phyloP scores from a whole-genome alignment of 1,140 invertebrate species.

The Calliopsis andreniformis region DNA sequence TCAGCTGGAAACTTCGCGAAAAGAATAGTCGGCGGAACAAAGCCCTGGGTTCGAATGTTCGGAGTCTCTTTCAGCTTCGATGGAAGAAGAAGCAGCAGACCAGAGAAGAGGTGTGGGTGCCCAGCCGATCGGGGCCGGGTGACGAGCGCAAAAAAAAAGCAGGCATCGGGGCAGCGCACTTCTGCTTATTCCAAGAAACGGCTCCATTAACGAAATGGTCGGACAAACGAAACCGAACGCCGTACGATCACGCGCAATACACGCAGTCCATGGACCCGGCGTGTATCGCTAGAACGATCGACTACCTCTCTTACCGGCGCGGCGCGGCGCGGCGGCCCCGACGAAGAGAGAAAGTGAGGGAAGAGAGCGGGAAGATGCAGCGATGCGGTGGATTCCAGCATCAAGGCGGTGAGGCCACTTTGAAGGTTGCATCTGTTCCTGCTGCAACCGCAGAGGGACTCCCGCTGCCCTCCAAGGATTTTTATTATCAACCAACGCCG shows the following conservation, averaged over 20 bases:
- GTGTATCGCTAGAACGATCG: slow-evolving; percentile 63
- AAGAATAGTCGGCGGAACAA: slow-evolving; percentile 49
- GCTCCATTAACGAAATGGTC: slow-evolving; percentile 69
- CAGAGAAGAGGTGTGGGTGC: slow-evolving; percentile 28
- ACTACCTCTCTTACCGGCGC: slow-evolving; percentile 50
- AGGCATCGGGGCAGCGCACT: slow-evolving; percentile 34
- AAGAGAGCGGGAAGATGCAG: slow-evolving; percentile 41
- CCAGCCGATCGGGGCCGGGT: slow-evolving; percentile 46
- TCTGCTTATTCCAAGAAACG: slow-evolving; percentile 69
- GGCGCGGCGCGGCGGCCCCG: no score
- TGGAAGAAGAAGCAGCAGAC: not conserved
- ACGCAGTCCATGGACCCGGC: slow-evolving; percentile 6
- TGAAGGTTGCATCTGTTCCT: slow-evolving; percentile 45
- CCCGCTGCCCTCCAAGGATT: slow-evolving; percentile 1
- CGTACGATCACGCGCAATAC: slow-evolving; percentile 49
- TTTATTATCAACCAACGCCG: slow-evolving; percentile 25
- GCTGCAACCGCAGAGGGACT: not conserved
- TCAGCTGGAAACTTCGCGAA: slow-evolving; percentile 1
- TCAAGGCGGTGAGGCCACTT: slow-evolving; percentile 47
- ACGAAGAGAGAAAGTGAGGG: slow-evolving; percentile 36
- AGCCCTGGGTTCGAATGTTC: slow-evolving; percentile 7
- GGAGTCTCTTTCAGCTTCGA: not conserved
- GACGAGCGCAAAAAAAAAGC: slow-evolving; percentile 59
- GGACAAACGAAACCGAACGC: slow-evolving; percentile 63
- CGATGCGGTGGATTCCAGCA: slow-evolving; percentile 43